Evolutionary conservation across 1,140 invertebrate species (phyloP), one percentile per base, ranked within the genome.

Genomic region (Neodiprion lecontei): DNA sequence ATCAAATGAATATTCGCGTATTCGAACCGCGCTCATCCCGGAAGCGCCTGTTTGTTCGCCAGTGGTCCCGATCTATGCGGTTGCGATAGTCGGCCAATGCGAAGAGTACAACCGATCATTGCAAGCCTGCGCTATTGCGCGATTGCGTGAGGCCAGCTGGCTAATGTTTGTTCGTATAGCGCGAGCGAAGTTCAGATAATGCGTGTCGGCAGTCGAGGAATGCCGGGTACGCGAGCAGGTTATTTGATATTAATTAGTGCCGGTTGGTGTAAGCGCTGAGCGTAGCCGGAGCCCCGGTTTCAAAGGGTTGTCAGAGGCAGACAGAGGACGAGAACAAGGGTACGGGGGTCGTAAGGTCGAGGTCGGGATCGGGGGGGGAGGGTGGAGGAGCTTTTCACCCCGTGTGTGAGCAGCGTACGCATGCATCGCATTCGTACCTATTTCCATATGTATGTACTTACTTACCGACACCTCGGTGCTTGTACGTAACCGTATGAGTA

Each of bases 241-340:
- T 61, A 61, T 61, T 61, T 61, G 53, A 61, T 61, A 61, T 61
- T 61, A 61, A 61, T 61, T 61, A 61, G 53, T 61, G n/a, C 53
- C 53, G 53, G n/a, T 12, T 17, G 53, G 11, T 61, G 53, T 61
- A 61, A 61, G 53, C 53, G n/a, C 53, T 40, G 53, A 61, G 53
- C 53, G 9, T 61, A 61, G 53, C 53, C 8, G 53, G n/a, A 61
- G 53, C 53, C 53, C 53, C 53, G 53, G 7, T 61, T 61, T 61
- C 53, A 61, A 61, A 61, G 53, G 53, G 53, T 61, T 61, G 53
- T 61, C 53, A 61, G 53, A 61, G 53, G 53, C 53, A 61, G 53
- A 61, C 53, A 17, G n/a, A 61, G 53, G 53, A 17, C n/a, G n/a
- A 17, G 53, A 17, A 61, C 11, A 12, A 17, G 53, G 53, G 53